Evolutionary conservation across 2,113 vertebrate genomes (phyloP).

Genomic region (Vimba vimba): DNA sequence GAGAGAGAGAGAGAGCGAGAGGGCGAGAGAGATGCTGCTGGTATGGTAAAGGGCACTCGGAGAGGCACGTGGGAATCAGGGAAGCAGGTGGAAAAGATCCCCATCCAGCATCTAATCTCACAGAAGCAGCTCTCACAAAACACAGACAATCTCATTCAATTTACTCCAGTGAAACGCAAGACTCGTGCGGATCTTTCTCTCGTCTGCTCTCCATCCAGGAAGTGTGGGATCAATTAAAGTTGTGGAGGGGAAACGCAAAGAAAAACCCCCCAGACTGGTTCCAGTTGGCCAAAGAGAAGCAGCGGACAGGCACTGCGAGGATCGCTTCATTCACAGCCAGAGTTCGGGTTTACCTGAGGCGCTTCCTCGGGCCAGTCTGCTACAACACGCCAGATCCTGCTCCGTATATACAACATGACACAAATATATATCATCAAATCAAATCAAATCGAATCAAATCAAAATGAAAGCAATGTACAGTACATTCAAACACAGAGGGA

Average conservation of each 20-base stretch:
- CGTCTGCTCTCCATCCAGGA: conserved; percentile 6
- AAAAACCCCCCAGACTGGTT: conserved; percentile 15
- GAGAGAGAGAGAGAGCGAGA: conserved; percentile 51
- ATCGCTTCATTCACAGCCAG: conserved; percentile 55
- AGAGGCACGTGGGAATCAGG: conserved; percentile 65
- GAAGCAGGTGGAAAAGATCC: conserved; percentile 59
- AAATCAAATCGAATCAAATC: conserved; percentile 59
- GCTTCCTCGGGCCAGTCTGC: conserved; percentile 63
- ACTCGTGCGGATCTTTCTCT: conserved; percentile 20
- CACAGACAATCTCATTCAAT: conserved; percentile 56
- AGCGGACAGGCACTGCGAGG: conserved; percentile 59
- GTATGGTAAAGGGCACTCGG: conserved; percentile 59
- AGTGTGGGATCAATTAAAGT: conserved; percentile 22
- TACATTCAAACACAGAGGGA: conserved; percentile 58
- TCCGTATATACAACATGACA: conserved; percentile 61
- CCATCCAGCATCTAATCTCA: conserved; percentile 63
- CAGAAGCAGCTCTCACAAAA: conserved; percentile 53
- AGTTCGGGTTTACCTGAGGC: conserved; percentile 72
- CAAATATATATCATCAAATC: conserved; percentile 36
- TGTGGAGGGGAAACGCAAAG: conserved; percentile 46
- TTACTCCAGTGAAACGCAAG: conserved; percentile 58
- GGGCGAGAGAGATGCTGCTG: conserved; percentile 62
- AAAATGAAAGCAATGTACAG: conserved; percentile 69
- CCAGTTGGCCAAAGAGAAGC: conserved; percentile 49
- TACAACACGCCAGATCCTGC: conserved; percentile 57